Conservation (phyloP, 2,113 vertebrate species). For the Dromiciops gliroides region DNA sequence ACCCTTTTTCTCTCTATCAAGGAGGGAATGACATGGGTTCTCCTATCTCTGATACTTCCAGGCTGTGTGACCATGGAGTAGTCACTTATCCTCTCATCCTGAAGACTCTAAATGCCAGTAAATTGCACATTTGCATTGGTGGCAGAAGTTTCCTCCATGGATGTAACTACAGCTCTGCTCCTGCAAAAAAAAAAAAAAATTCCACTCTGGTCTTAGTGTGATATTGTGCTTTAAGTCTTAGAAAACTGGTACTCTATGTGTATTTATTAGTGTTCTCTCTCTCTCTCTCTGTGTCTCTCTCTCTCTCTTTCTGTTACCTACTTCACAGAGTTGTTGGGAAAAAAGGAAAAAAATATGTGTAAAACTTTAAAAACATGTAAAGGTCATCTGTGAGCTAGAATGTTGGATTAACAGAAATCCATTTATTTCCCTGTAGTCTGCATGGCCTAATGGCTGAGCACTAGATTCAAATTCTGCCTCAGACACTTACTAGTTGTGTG, state of each 20-base stretch:
- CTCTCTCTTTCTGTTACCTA: background rate
- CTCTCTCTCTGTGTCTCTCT: too few relatives aligned
- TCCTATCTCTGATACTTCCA: background rate
- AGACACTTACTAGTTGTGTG: background rate
- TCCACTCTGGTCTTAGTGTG: background rate
- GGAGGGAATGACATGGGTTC: background rate
- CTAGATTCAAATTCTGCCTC: background rate
- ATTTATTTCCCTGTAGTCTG: background rate
- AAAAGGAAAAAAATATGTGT: background rate
- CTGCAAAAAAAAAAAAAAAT: background rate
- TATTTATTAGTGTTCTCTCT: background rate
- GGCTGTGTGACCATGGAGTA: background rate
- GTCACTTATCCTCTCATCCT: background rate
- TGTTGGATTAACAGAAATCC: background rate
- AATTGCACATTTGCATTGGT: background rate
- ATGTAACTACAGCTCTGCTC: background rate
- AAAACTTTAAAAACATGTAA: background rate
- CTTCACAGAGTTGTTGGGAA: background rate
- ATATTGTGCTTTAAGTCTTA: background rate
- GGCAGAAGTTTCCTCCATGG: background rate
- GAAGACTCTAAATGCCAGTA: background rate
- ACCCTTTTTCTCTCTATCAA: background rate
- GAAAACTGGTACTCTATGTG: background rate
- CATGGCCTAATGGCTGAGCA: background rate
- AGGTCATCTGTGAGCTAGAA: background rate